Evolutionary conservation across 2,113 vertebrate species (phyloP), one percentile per base, ranked within the genome.

Genomic region (Anarhynchus alexandrinus): DNA sequence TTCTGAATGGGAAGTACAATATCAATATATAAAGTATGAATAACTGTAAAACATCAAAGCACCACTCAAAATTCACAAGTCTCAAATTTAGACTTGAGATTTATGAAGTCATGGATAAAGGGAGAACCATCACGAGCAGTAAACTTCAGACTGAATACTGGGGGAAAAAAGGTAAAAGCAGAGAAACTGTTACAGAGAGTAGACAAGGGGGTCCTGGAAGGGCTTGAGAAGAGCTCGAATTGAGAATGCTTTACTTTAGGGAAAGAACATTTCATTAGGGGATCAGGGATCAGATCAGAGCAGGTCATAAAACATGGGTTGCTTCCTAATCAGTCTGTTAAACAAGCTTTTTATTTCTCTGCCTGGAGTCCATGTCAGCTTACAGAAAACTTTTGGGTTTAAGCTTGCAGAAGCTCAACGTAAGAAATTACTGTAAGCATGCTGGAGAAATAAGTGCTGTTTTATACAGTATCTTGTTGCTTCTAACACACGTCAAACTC

Each of bases 21-120:
- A 77, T 92, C 93, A 84, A 84, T 89, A 72, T 47, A 82, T 59
- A 57, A 91, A 90, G 47, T 40, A 61, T 25, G 61, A 84, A 92
- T 90, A 96, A 85, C 16, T 69, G 57, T 67, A 84, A 82, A 87
- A 82, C 82, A 94, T 93, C 85, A 95, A 95, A 94, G 91, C 12
- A 47, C 43, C 4, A 8, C 74, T 93, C 54, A 40, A 82, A 58
- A 92, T 65, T 82, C 91, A 80, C 51, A 70, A 54, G 30, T 42
- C 51, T 86, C 80, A 77, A 54, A 65, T 82, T 82, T 73, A 79
- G 29, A 66, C 52, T 11, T 22, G 36, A 84, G 58, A 49, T 85
- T 90, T 70, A 27, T 80, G 32, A 82, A 92, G 76, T 12, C 40
- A n/a, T 34, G 32, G 21, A 59, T 47, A 61, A 83, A 80, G 30